These are phyloP conservation scores for Drosophila malerkotliana DNA, from an alignment of 1,140 invertebrate species.

Conservation along the genomic window DNA sequence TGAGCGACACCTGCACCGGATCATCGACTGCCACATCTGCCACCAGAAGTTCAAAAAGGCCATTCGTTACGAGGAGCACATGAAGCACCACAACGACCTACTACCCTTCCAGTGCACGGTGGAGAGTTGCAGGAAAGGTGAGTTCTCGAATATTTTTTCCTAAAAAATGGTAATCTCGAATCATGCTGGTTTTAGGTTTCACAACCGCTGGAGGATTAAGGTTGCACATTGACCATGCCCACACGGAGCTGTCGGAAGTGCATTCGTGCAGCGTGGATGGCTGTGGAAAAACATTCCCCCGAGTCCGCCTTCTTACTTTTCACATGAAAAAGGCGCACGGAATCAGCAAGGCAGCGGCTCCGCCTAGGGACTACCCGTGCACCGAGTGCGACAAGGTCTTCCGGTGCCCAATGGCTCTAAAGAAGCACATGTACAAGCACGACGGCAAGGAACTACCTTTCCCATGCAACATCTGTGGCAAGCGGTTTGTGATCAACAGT, in stretches of 20 bases:
- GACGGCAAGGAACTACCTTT: slow-evolving; percentile 85
- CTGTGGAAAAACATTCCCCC: slow-evolving; percentile 73
- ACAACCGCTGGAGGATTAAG: slow-evolving; percentile 75
- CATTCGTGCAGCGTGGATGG: slow-evolving; percentile 69
- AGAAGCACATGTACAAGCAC: slow-evolving; percentile 86
- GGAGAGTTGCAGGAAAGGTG: slow-evolving; percentile 68
- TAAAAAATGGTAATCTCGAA: neutral
- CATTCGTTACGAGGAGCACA: slow-evolving; percentile 77
- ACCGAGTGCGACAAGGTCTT: slow-evolving; percentile 78
- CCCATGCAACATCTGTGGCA: slow-evolving; percentile 86
- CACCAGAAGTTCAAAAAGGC: slow-evolving; percentile 80
- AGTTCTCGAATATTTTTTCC: neutral
- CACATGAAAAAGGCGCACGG: slow-evolving; percentile 79
- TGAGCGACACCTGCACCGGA: slow-evolving; percentile 66
- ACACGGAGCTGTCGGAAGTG: slow-evolving; percentile 71
- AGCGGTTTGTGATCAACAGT: slow-evolving; percentile 79
- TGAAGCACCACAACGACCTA: slow-evolving; percentile 79
- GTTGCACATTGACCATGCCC: slow-evolving; percentile 75
- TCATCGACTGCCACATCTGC: slow-evolving; percentile 79
- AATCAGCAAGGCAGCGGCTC: slow-evolving; percentile 68
- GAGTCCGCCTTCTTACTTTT: slow-evolving; percentile 77
- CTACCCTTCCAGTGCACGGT: slow-evolving; percentile 76
- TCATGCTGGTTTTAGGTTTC: slow-evolving; percentile 36
- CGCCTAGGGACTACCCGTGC: slow-evolving; percentile 74
- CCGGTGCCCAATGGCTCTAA: slow-evolving; percentile 78